A percentile compares a stretch with the other conserved stretches of the same genome.
phyloP scores from a whole-genome alignment of 1,140 invertebrate genomes.

The Dreissena rostriformis region DNA sequence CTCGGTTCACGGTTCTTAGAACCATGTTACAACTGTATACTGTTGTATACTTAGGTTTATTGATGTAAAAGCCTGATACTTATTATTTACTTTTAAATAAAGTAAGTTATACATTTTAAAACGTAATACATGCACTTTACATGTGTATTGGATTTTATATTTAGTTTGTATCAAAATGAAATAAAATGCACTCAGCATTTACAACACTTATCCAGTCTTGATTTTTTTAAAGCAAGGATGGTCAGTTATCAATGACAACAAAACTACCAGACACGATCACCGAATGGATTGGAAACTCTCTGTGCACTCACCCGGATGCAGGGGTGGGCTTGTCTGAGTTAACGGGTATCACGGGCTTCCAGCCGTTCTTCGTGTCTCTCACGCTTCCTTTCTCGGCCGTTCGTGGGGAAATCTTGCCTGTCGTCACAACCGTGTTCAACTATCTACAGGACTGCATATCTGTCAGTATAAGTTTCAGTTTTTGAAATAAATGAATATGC shows the following conservation, averaged over 20 bases:
- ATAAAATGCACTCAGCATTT: too few relatives aligned
- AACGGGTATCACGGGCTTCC: constrained; percentile 88
- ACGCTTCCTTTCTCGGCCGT: constrained; percentile 94
- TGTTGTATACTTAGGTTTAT: too few relatives aligned
- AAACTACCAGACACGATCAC: constrained; percentile 93
- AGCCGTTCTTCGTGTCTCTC: constrained; percentile 92
- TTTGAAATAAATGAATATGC: too few relatives aligned
- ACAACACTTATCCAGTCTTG: too few relatives aligned
- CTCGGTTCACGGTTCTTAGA: too few relatives aligned
- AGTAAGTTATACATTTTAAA: too few relatives aligned
- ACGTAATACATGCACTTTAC: too few relatives aligned
- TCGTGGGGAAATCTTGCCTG: constrained; percentile 92
- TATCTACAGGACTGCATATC: constrained; percentile 87
- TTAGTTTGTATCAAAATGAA: too few relatives aligned
- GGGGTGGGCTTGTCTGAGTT: constrained; percentile 90
- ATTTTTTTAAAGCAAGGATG: constrained; percentile 18
- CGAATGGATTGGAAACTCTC: constrained; percentile 95
- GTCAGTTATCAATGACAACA: constrained; percentile 74
- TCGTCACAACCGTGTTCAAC: constrained; percentile 96
- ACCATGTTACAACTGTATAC: too few relatives aligned
- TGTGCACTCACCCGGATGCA: constrained; percentile 91
- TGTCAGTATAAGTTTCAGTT: constrained; percentile 79
- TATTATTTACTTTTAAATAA: too few relatives aligned
- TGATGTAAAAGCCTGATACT: too few relatives aligned
- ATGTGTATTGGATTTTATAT: too few relatives aligned